Conservation (phyloP, 2,113 vertebrate species). For the Piprites chloris region DNA sequence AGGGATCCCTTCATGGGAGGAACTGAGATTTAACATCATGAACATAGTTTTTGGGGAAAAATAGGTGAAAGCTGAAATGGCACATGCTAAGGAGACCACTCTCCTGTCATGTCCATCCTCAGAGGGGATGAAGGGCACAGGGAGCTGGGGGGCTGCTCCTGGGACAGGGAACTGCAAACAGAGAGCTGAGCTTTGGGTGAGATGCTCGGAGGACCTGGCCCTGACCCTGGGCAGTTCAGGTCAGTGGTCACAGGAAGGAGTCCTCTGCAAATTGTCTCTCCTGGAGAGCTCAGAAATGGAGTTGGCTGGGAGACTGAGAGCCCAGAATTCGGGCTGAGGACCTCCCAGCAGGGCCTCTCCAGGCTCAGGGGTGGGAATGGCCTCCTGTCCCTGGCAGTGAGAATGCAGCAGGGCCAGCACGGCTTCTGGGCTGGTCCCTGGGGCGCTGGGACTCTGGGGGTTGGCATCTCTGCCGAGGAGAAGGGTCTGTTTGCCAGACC, state of each 20-base stretch:
- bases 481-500: background rate
- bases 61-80: background rate
- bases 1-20: background rate
- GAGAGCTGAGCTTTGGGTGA: background rate
- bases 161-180: background rate
- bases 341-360: fast-evolving
- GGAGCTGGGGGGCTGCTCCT: background rate
- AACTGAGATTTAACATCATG: background rate
- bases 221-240: fast-evolving
- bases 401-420: background rate
- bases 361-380: background rate
- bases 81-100: background rate
- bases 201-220: background rate
- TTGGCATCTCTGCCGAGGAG: background rate
- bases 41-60: background rate
- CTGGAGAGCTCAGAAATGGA: background rate
- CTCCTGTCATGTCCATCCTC: background rate
- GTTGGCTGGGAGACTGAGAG: background rate
- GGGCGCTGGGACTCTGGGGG: background rate
- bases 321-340: background rate
- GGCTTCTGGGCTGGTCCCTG: background rate
- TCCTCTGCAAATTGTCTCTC: background rate
- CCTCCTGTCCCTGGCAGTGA: fast-evolving
- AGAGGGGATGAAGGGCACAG: background rate
- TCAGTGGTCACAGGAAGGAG: background rate